Evolutionary conservation across 2,888 invertebrate species (phyloP).

Genomic region (Chrysodeixis includens): DNA sequence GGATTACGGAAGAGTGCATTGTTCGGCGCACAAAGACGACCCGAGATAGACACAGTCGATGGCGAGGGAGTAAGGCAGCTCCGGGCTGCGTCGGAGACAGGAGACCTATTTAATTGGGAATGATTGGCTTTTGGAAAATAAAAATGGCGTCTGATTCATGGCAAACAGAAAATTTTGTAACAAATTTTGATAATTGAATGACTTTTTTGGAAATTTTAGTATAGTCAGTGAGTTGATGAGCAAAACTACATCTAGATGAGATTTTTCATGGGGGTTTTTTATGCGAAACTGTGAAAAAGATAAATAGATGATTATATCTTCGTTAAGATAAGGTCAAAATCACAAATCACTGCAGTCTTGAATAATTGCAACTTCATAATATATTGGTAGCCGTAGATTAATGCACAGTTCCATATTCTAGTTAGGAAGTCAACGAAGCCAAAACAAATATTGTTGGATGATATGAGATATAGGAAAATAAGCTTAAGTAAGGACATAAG

Average conservation of each 20-base stretch:
- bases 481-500: neutral
- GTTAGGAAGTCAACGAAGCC: neutral
- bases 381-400: neutral
- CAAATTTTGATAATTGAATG: too few relatives aligned
- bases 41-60: constrained; percentile 31
- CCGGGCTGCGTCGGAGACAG: neutral
- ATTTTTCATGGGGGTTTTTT: too few relatives aligned
- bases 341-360: neutral
- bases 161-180: neutral
- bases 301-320: too few relatives aligned
- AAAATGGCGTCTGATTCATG: neutral
- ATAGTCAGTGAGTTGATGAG: too few relatives aligned
- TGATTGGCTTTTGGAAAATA: neutral
- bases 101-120: neutral
- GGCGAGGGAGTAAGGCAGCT: constrained; percentile 15
- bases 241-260: too few relatives aligned
- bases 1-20: constrained; percentile 55
- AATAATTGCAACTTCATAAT: neutral
- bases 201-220: neutral
- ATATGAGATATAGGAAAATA: neutral
- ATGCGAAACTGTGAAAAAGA: too few relatives aligned
- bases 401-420: neutral
- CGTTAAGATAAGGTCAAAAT: too few relatives aligned
- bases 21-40: constrained; percentile 53
- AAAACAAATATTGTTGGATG: neutral